Conservation (phyloP, 1,140 invertebrate genomes). For the Leptinotarsa defecta region DNA sequence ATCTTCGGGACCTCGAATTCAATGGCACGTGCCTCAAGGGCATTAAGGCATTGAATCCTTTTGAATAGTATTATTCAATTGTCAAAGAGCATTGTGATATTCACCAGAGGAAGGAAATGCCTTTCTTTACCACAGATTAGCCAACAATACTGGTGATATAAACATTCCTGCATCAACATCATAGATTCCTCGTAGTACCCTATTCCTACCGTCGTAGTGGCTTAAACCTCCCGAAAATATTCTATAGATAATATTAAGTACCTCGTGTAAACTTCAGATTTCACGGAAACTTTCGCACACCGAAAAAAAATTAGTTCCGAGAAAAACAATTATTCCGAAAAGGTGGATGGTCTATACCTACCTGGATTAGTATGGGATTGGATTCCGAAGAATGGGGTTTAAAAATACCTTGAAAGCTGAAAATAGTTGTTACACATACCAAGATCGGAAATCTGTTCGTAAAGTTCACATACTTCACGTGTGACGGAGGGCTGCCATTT, state of each 20-base stretch:
- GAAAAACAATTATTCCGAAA: conserved; percentile 19
- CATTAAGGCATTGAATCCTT: too few relatives aligned
- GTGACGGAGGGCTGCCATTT: neutral
- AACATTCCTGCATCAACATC: too few relatives aligned
- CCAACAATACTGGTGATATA: too few relatives aligned
- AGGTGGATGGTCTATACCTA: conserved; percentile 11
- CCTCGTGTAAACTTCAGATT: neutral
- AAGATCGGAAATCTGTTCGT: conserved; percentile 21
- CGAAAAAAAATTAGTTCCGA: conserved; percentile 20
- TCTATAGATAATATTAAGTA: neutral
- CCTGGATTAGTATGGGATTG: conserved; percentile 22
- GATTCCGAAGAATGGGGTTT: conserved; percentile 17
- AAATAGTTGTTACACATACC: conserved; percentile 22
- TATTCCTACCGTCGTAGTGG: too few relatives aligned
- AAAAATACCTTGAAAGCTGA: conserved; percentile 24
- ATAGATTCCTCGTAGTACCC: too few relatives aligned
- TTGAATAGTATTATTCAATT: too few relatives aligned
- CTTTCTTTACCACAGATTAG: too few relatives aligned
- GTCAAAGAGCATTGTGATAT: too few relatives aligned
- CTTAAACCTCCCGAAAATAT: too few relatives aligned
- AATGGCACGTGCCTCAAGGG: too few relatives aligned
- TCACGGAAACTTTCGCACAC: conserved; percentile 5
- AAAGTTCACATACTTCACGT: conserved; percentile 12
- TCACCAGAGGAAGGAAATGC: too few relatives aligned
- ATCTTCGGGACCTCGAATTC: too few relatives aligned